A percentile compares a stretch with the other conserved stretches of the same genome.
These are phyloP conservation scores for Babylonia areolata DNA, from an alignment of 1,140 invertebrate species.

Conservation along the genomic window DNA sequence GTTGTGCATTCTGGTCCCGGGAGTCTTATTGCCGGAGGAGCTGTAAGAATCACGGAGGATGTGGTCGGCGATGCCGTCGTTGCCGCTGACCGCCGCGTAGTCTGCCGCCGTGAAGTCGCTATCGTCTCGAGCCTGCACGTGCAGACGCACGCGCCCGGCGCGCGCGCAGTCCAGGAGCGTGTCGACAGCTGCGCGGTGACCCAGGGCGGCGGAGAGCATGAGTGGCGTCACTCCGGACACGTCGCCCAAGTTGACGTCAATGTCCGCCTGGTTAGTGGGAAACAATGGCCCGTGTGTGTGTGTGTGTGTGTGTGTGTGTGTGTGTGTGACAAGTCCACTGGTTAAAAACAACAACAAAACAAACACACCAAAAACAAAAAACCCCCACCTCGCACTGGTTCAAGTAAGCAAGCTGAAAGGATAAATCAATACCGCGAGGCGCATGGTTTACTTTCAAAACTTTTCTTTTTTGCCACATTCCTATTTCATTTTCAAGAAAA, in stretches of 20 bases:
- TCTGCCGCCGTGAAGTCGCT: conserved; percentile 25
- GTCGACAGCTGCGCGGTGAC: neutral
- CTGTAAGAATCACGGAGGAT: neutral
- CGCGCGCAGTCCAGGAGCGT: conserved; percentile 29
- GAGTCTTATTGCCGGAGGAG: neutral
- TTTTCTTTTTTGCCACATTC: no score
- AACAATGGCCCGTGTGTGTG: neutral
- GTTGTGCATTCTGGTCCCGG: no score
- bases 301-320: conserved; percentile 14
- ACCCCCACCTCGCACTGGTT: no score
- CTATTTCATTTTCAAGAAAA: no score
- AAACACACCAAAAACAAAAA: no score
- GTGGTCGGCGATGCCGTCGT: neutral
- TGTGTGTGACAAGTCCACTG: no score
- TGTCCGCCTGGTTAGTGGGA: neutral
- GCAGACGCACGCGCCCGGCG: neutral
- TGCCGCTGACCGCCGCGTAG: conserved; percentile 15
- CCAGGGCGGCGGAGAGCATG: conserved; percentile 28
- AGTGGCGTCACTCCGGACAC: conserved; percentile 29
- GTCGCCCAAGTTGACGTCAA: conserved; percentile 24
- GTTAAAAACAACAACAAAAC: no score
- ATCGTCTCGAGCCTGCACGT: neutral
- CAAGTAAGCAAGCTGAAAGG: no score
- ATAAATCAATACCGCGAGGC: no score
- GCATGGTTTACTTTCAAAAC: no score